A percentile compares a stretch with the other conserved stretches of the same genome.
Conservation (phyloP, 2,888 invertebrate species). For the Sminthurides aquaticus region DNA sequence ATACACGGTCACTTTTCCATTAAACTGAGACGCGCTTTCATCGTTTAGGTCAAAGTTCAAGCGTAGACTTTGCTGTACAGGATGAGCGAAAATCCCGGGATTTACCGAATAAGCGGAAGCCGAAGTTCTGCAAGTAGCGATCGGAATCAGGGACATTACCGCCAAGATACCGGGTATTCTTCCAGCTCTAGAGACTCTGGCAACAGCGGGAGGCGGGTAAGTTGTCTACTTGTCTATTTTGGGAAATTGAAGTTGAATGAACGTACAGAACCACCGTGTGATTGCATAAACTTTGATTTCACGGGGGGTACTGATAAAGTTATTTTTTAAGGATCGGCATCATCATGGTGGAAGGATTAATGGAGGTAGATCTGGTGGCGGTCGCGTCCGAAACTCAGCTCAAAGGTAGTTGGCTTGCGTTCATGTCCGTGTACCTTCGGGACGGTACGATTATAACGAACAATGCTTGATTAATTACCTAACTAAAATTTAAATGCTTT, state of each 20-base stretch:
- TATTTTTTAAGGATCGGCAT: slow-evolving; percentile 36
- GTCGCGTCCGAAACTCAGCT: slow-evolving; percentile 32
- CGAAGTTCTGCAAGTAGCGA: slow-evolving; percentile 36
- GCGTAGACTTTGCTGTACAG: slow-evolving; percentile 18
- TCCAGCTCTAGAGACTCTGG: slow-evolving; percentile 52
- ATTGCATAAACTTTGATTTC: too few species aligned
- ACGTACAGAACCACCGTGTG: slow-evolving; percentile 1
- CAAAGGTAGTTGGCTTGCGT: slow-evolving; percentile 31
- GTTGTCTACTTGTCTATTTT: neutral
- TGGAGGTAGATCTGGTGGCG: slow-evolving; percentile 22
- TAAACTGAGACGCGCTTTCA: neutral
- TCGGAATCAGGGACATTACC: slow-evolving; percentile 33
- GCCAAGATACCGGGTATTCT: slow-evolving; percentile 63
- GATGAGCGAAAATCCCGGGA: slow-evolving; percentile 42
- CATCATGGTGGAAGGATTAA: slow-evolving; percentile 22
- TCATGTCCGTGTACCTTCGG: slow-evolving; percentile 11
- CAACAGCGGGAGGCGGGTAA: slow-evolving; percentile 33
- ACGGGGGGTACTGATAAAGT: too few species aligned
- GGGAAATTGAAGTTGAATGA: neutral
- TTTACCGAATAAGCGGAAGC: slow-evolving; percentile 42
- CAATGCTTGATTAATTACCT: neutral
- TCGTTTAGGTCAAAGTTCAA: neutral
- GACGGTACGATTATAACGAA: slow-evolving; percentile 13
- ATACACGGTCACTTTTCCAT: neutral
- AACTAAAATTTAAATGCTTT: too few species aligned